Evolutionary conservation across 2,113 vertebrate species (phyloP).

Genomic region (Ancistrus triradiatus): DNA sequence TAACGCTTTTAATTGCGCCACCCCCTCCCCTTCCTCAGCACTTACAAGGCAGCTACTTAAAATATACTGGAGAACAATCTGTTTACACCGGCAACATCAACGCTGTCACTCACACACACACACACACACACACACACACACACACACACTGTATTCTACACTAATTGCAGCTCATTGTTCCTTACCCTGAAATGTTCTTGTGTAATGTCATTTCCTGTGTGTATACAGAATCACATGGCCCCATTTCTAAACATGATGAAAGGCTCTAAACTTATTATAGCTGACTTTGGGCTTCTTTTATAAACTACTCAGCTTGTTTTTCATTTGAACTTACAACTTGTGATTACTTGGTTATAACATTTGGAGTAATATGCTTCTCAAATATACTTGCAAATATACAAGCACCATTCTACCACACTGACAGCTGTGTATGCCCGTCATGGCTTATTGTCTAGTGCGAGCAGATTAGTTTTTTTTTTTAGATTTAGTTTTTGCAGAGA

Average conservation of each 20-base stretch:
- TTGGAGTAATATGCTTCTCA: too few relatives aligned
- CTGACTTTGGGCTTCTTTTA: too few relatives aligned
- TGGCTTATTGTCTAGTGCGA: too few relatives aligned
- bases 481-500: too few relatives aligned
- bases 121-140: not conserved
- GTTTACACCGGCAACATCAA: slow-evolving; percentile 25
- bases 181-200: slow-evolving; percentile 6
- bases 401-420: too few relatives aligned
- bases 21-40: slow-evolving; percentile 26
- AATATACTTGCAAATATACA: too few relatives aligned
- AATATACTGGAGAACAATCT: slow-evolving; percentile 5
- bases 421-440: too few relatives aligned
- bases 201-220: slow-evolving; percentile 18
- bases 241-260: slow-evolving; percentile 22
- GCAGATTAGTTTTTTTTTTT: too few relatives aligned
- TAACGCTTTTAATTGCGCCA: slow-evolving; percentile 40
- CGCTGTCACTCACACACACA: not conserved
- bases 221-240: not conserved
- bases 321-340: too few relatives aligned
- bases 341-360: too few relatives aligned
- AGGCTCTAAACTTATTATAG: too few relatives aligned
- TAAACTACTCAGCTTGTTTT: too few relatives aligned
- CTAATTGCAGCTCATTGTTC: slow-evolving; percentile 38
- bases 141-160: slow-evolving; percentile 2
- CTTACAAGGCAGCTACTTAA: slow-evolving; percentile 28